Conservation (phyloP, 1,140 invertebrate genomes). For the Bombus balteatus region DNA sequence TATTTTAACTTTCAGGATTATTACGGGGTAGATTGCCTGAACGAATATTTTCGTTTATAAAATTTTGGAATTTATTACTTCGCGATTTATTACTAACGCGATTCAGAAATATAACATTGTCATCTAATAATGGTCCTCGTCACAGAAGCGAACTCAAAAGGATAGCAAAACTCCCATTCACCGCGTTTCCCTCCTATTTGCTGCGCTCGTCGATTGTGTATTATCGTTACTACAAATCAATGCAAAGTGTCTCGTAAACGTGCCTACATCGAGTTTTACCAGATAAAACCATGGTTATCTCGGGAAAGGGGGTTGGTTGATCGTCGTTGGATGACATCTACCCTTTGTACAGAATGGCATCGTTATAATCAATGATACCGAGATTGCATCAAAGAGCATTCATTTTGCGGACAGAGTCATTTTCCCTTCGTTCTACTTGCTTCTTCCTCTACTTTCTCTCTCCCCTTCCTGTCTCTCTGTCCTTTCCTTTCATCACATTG, state of each 20-base stretch:
- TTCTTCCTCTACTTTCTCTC: neutral
- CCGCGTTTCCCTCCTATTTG: neutral
- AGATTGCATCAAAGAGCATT: constrained; percentile 54
- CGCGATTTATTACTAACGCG: too few species aligned
- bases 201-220: neutral
- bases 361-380: constrained; percentile 53
- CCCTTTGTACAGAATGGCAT: constrained; percentile 38
- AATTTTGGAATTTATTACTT: too few species aligned
- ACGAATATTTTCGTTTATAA: too few species aligned
- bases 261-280: neutral
- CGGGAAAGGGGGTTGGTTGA: neutral
- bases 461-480: neutral
- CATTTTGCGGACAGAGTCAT: constrained; percentile 34
- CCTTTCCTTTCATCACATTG: neutral
- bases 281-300: constrained; percentile 24
- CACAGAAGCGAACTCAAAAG: too few species aligned
- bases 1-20: too few species aligned
- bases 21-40: too few species aligned
- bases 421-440: neutral
- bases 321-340: constrained; percentile 27
- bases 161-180: neutral
- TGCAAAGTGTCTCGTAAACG: constrained; percentile 34
- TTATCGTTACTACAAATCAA: constrained; percentile 21
- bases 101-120: neutral
- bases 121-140: too few species aligned